phyloP scores from a whole-genome alignment of 2,888 invertebrate genomes.

The Hoplodrina blanda region DNA sequence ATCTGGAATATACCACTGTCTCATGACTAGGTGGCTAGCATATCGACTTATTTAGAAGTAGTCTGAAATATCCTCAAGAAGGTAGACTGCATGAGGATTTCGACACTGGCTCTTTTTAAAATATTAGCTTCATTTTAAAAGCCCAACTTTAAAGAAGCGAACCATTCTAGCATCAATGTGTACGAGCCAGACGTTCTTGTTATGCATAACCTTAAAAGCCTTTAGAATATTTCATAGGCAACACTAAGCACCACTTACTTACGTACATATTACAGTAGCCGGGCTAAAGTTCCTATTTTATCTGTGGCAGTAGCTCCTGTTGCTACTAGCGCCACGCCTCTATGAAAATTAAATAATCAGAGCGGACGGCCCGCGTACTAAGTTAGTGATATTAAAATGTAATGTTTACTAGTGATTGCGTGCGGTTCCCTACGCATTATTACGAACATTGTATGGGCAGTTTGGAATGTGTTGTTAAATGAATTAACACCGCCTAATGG shows the following conservation, averaged over 20 bases:
- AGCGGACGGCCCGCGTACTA: conserved; percentile 56
- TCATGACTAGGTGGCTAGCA: background rate
- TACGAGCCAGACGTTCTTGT: conserved; percentile 21
- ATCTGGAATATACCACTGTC: background rate
- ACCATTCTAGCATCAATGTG: background rate
- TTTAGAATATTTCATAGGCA: conserved; percentile 52
- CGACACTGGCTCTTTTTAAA: background rate
- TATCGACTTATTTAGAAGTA: background rate
- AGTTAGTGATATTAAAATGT: conserved; percentile 49
- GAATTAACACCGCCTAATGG: conserved; percentile 37
- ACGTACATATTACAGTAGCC: conserved; percentile 56
- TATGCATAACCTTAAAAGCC: conserved; percentile 43
- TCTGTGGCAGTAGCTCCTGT: conserved; percentile 42
- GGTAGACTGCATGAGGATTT: background rate
- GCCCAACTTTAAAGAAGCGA: background rate
- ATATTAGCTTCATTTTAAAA: background rate
- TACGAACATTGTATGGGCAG: conserved; percentile 34
- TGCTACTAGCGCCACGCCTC: conserved; percentile 65
- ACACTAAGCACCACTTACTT: conserved; percentile 47
- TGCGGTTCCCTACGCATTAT: conserved; percentile 42
- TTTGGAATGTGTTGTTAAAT: conserved; percentile 42
- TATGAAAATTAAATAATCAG: conserved; percentile 69
- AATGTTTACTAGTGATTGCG: conserved; percentile 43
- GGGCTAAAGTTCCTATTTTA: conserved; percentile 56
- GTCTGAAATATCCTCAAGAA: background rate